Evolutionary conservation across 2,888 invertebrate species (phyloP).

Genomic region (Macrosoma leucophasiata): DNA sequence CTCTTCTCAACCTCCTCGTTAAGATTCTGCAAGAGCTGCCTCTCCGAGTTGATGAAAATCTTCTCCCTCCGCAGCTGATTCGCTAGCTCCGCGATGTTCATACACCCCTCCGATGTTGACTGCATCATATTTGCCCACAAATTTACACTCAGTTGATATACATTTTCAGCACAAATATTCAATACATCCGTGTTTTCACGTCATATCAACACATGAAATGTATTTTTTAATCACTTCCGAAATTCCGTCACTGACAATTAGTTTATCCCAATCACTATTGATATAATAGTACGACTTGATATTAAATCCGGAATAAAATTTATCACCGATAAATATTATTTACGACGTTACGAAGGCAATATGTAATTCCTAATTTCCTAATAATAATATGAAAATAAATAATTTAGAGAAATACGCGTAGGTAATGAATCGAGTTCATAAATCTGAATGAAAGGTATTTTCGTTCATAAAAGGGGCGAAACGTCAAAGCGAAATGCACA

Average conservation of each 20-base stretch:
- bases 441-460: slow-evolving; percentile 30
- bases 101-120: slow-evolving; percentile 63
- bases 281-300: no score
- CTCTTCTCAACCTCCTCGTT: slow-evolving; percentile 81
- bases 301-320: no score
- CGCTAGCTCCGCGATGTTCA: slow-evolving; percentile 68
- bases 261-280: no score
- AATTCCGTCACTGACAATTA: no score
- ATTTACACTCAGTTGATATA: not conserved
- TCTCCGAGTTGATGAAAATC: slow-evolving; percentile 90
- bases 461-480: slow-evolving; percentile 27
- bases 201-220: slow-evolving; percentile 20
- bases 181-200: slow-evolving; percentile 21
- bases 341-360: no score
- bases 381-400: no score
- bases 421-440: no score
- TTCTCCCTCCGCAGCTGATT: slow-evolving; percentile 87
- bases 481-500: no score
- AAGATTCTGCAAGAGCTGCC: slow-evolving; percentile 84
- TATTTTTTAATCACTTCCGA: slow-evolving; percentile 15
- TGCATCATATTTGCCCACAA: slow-evolving; percentile 52
- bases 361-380: no score
- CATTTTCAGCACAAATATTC: slow-evolving; percentile 16
- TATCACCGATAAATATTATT: no score
- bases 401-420: no score